Percentiles rank a stretch among this genome's conserved stretches.
Conservation (phyloP, 2,888 invertebrate genomes). For the Aspidapion aeneum region DNA sequence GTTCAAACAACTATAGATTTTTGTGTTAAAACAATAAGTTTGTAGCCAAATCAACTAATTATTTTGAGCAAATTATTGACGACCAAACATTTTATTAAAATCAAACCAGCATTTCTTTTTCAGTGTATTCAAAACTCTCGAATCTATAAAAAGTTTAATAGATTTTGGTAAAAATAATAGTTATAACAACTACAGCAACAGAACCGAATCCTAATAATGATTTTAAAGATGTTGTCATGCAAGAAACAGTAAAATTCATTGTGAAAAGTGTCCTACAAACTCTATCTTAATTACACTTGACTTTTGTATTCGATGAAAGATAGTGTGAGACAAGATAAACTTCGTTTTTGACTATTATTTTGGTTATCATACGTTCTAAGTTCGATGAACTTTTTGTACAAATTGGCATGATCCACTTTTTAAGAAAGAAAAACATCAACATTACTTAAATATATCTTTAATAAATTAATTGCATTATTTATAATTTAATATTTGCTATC, state of each 20-base stretch:
- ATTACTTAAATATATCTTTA: neutral
- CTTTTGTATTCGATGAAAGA: neutral
- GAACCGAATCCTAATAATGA: no score
- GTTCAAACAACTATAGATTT: no score
- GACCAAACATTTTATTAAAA: no score
- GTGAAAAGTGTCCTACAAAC: neutral
- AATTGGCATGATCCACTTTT: neutral
- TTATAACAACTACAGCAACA: no score
- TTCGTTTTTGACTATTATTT: neutral
- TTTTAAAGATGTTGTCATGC: neutral
- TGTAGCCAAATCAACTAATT: no score
- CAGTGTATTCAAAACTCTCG: no score
- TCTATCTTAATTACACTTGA: neutral
- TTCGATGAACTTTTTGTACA: neutral
- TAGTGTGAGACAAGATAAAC: neutral
- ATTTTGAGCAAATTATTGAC: no score
- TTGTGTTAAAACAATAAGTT: no score
- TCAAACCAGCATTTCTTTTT: no score
- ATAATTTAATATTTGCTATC: no score
- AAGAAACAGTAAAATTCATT: neutral
- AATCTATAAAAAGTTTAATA: no score
- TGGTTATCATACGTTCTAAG: neutral
- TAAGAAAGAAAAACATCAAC: neutral
- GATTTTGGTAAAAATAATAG: no score
- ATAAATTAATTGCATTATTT: neutral